These are phyloP conservation scores for Erethizon dorsatum DNA, from an alignment of 2,797 vertebrate genomes.

Conservation along the genomic window DNA sequence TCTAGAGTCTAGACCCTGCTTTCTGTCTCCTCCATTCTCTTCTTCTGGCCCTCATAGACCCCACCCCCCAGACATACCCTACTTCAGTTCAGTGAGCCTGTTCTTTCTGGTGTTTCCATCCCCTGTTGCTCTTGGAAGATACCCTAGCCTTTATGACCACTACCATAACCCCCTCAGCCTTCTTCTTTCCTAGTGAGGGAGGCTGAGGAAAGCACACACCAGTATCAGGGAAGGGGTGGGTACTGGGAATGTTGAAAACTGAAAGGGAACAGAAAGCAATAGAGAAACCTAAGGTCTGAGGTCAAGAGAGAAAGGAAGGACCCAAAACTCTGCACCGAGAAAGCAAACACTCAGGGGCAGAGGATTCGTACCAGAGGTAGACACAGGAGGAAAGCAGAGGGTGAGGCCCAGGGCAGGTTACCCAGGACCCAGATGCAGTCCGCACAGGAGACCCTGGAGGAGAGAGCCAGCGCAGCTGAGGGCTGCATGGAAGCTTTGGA, in stretches of 20 bases:
- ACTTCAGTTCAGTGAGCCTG: neutral
- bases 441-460: neutral
- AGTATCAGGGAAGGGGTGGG: neutral
- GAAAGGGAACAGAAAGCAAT: neutral
- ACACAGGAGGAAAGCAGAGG: neutral
- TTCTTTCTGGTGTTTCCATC: neutral
- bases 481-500: neutral
- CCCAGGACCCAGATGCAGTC: constrained; percentile 13
- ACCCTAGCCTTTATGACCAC: neutral
- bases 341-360: neutral
- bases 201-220: neutral
- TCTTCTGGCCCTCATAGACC: neutral
- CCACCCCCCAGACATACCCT: neutral
- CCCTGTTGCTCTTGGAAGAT: neutral
- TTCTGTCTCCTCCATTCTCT: neutral
- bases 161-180: neutral
- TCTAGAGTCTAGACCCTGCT: neutral
- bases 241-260: neutral
- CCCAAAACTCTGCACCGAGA: neutral
- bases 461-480: neutral
- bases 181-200: neutral
- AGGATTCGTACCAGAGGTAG: neutral
- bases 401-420: neutral
- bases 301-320: neutral
- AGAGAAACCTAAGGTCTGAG: constrained; percentile 32